Evolutionary conservation across 2,113 vertebrate genomes (phyloP).

Genomic region (Myotis yumanensis): DNA sequence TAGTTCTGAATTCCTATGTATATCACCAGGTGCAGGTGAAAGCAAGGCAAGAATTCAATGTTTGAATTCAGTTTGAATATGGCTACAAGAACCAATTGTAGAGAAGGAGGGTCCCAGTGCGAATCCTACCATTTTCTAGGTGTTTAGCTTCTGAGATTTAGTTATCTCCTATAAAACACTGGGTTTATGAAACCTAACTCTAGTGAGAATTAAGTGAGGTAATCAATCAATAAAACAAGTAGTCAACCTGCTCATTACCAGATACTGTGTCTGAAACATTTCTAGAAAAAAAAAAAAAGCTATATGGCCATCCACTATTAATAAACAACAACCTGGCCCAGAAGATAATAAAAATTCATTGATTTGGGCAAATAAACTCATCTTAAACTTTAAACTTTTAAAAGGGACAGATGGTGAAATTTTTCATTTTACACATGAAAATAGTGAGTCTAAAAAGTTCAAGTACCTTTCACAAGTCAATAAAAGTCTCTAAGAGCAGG

Average conservation of each 20-base stretch:
- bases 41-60: fast-evolving
- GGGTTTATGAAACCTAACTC: not conserved
- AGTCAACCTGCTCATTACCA: not conserved
- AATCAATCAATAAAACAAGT: not conserved
- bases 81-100: fast-evolving
- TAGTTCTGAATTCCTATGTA: not conserved
- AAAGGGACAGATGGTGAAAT: not conserved
- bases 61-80: not conserved
- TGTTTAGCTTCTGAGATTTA: not conserved
- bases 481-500: not conserved
- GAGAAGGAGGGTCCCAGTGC: fast-evolving
- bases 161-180: not conserved
- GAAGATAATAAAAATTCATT: not conserved
- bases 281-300: not conserved
- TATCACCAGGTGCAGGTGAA: not conserved
- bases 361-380: not conserved
- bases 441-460: not conserved
- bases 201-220: not conserved
- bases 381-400: not conserved
- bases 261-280: not conserved
- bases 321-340: not conserved
- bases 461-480: not conserved
- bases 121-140: not conserved
- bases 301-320: not conserved
- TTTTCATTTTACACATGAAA: not conserved